Conservation (phyloP, 2,888 invertebrate genomes). For the Lomographa bimaculata region DNA sequence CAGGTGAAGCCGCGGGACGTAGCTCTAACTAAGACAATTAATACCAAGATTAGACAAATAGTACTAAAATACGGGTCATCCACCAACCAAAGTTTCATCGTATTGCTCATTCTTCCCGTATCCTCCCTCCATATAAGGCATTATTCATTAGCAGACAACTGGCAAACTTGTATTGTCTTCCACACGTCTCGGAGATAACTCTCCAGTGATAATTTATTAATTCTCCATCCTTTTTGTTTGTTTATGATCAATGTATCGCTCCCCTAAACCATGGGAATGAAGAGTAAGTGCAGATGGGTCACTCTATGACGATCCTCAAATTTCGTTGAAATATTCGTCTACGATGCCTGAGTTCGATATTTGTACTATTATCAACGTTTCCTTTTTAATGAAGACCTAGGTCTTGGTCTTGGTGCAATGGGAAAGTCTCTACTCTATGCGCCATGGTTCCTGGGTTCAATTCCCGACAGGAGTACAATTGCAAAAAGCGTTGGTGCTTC, state of each 20-base stretch:
- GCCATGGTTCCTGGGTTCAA: no score
- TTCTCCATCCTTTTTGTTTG: slow-evolving; percentile 67
- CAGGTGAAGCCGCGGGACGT: no score
- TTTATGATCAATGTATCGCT: slow-evolving; percentile 63
- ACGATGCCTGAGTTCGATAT: no score
- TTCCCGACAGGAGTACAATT: no score
- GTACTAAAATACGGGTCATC: neutral
- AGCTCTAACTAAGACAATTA: no score
- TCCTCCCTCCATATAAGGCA: slow-evolving; percentile 47
- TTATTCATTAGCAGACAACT: slow-evolving; percentile 55
- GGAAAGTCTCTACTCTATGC: no score
- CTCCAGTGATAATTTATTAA: slow-evolving; percentile 76
- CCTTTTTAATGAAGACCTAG: no score
- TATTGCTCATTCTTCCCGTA: slow-evolving; percentile 50
- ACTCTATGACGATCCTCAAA: neutral
- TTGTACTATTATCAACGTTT: no score
- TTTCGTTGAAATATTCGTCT: neutral
- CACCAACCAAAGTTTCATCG: slow-evolving; percentile 28
- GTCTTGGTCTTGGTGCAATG: no score
- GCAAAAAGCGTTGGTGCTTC: no score
- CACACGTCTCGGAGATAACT: slow-evolving; percentile 53
- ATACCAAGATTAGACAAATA: no score
- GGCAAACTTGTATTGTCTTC: slow-evolving; percentile 53
- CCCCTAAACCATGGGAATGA: slow-evolving; percentile 33
- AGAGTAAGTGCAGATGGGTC: slow-evolving; percentile 32